Evolutionary conservation across 2,797 vertebrate genomes (phyloP).

Genomic region (Rhabdomys pumilio): DNA sequence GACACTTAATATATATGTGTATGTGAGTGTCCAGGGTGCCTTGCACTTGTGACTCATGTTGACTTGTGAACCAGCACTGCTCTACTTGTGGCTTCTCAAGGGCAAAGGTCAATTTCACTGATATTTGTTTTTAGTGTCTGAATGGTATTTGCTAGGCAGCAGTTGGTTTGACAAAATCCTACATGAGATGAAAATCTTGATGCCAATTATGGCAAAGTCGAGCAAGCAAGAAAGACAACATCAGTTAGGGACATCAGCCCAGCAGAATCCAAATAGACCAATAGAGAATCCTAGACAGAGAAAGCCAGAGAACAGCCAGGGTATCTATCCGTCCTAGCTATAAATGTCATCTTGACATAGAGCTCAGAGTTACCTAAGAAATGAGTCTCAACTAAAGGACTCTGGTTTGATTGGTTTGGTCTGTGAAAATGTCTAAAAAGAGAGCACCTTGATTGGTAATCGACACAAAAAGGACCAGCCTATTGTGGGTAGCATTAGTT

Average conservation of each 20-base stretch:
- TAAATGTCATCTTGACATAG: neutral
- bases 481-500: neutral
- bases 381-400: neutral
- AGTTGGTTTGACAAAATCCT: neutral
- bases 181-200: neutral
- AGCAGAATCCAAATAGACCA: neutral
- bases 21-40: too few relatives aligned
- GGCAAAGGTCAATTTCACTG: neutral
- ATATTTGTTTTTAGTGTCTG: neutral
- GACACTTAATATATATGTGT: neutral
- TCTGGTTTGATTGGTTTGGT: neutral
- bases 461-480: neutral
- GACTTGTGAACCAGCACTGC: neutral
- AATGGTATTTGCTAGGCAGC: neutral
- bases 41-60: neutral
- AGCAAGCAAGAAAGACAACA: neutral
- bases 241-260: neutral
- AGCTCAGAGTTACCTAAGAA: neutral
- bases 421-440: neutral
- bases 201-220: neutral
- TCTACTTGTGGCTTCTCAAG: neutral
- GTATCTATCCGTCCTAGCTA: neutral
- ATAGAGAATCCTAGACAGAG: accelerated
- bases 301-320: neutral
- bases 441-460: neutral